Conservation (phyloP, 2,113 vertebrate genomes). For the Peromyscus californicus region DNA sequence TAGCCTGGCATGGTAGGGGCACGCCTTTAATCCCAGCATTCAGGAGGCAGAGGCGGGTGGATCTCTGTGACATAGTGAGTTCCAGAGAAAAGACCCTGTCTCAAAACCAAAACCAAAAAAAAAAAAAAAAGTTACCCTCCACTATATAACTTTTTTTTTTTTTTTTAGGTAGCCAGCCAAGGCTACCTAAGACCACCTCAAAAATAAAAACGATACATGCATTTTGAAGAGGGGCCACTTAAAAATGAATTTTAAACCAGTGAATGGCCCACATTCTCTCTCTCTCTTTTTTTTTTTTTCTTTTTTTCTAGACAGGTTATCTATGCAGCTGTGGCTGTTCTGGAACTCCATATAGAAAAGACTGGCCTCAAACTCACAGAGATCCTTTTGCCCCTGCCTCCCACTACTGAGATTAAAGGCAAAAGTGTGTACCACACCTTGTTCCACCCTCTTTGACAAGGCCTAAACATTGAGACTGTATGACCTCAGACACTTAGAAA, state of each 20-base stretch:
- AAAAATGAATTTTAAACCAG: background rate
- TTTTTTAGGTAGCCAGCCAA: too few species aligned
- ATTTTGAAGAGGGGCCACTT: background rate
- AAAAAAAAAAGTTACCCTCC: background rate
- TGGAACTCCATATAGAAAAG: background rate
- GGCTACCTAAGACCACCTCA: background rate
- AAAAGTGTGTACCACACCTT: too few species aligned
- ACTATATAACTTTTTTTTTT: too few species aligned
- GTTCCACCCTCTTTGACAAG: background rate
- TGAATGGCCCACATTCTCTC: too few species aligned
- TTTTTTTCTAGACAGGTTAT: background rate
- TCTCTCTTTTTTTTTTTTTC: too few species aligned
- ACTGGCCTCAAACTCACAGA: background rate
- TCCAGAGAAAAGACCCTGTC: background rate
- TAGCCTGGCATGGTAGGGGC: background rate
- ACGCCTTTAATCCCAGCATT: background rate
- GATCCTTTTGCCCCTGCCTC: background rate
- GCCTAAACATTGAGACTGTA: background rate
- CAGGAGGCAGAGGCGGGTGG: background rate
- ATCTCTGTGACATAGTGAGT: background rate
- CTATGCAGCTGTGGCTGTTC: background rate
- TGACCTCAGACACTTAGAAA: background rate
- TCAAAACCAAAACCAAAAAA: background rate
- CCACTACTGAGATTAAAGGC: background rate
- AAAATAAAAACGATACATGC: background rate